Conservation (phyloP, 2,888 invertebrate species). For the Andrena camellia region DNA sequence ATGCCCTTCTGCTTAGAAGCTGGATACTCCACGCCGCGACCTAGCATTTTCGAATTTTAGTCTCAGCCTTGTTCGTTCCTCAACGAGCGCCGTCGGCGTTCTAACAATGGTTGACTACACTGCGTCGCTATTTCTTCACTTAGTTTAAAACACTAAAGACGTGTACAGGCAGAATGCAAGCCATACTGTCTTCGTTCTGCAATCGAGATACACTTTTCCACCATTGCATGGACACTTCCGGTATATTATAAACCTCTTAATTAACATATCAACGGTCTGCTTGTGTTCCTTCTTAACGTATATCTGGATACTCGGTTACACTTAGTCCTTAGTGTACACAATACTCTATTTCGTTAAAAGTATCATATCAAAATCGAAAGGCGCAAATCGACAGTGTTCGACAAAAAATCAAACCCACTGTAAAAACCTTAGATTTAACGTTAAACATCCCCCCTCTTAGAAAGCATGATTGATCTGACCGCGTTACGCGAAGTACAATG, state of each 20-base stretch:
- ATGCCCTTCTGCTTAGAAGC: constrained; percentile 5
- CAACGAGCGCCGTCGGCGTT: constrained; percentile 1
- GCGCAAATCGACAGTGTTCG: constrained; percentile 63
- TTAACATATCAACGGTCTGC: constrained; percentile 36
- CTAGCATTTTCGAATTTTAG: neutral
- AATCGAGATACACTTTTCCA: constrained; percentile 20
- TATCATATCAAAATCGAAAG: constrained; percentile 65
- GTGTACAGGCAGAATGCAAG: constrained; percentile 30
- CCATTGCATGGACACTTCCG: constrained; percentile 18
- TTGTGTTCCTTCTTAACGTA: constrained; percentile 24
- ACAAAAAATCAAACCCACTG: constrained; percentile 56
- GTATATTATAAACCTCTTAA: constrained; percentile 37
- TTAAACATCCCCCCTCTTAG: constrained; percentile 22
- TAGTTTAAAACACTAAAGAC: constrained; percentile 6
- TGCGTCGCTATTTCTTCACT: neutral
- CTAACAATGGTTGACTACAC: constrained; percentile 11
- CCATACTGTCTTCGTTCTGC: constrained; percentile 24
- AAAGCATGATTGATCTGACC: constrained; percentile 63
- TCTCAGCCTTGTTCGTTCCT: constrained; percentile 19
- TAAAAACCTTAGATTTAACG: constrained; percentile 46
- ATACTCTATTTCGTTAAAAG: constrained; percentile 58
- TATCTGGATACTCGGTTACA: constrained; percentile 42
- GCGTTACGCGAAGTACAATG: constrained; percentile 48
- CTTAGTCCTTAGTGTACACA: constrained; percentile 42
- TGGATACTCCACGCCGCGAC: constrained; percentile 2